Evolutionary conservation across 30 jellyfish, hydroid and myxozoan species (phyloP), one percentile per base, ranked within the genome.

Genomic region (Turritopsis dohrnii): DNA sequence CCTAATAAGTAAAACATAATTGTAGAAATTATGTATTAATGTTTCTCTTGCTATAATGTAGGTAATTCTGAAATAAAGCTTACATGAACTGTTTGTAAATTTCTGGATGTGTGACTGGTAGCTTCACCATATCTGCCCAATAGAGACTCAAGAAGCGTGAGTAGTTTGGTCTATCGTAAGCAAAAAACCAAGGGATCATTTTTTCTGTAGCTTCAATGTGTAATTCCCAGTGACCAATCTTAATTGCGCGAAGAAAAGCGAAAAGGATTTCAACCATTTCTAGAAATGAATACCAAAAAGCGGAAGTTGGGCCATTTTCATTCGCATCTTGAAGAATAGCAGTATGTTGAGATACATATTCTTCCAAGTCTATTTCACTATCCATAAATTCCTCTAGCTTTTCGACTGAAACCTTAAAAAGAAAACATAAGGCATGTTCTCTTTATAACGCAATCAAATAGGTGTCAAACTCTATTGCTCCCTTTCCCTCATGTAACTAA

Each of bases 81-180:
- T 41, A 41, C 60, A 41, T 41, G 60, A 41, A 41, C 13, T 41
- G 60, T 5, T 41, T 41, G 60, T 41, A 13, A 41, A 41, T 13
- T 13, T 41, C 13, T 41, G 60, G 60, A 13, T 41, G 60, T 13
- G 60, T 41, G 5, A 3, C 60, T 41, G 60, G 60, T 41, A 41
- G 60, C 13, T 5, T 3, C 5, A 13, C 5, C 60, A 41, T 41
- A 3, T 41, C 60, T 13, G 71, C 71, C 88, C 88, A 81, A 31
- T 81, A 81, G 84, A 8, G 65, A 1, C 84, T 65, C 83, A 60
- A 65, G 84, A 60, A 69, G 4, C 85, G 66, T 16, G 88, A 81
- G 24, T 81, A 81, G 60, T 81, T 81, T 41, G 84, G 88, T 18
- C 88, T 25, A 41, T 81, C 88, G 29, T 81, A 81, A n/a, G 83